Evolutionary conservation across 2,113 vertebrate genomes (phyloP).

Genomic region (Raja brachyura): DNA sequence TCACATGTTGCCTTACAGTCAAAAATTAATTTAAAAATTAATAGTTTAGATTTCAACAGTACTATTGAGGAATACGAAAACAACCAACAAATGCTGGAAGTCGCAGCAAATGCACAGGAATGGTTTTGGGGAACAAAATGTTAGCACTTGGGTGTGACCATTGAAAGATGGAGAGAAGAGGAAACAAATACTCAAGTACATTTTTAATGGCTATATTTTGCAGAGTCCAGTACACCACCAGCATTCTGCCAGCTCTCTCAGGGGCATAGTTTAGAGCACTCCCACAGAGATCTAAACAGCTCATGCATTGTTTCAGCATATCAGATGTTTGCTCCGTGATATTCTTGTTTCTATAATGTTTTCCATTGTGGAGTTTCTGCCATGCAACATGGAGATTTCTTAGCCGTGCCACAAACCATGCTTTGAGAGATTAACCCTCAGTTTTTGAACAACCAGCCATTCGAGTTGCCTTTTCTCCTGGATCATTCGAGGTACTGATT

Average conservation of each 20-base stretch:
- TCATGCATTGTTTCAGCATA: slow-evolving; percentile 15
- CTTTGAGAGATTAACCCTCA: not conserved
- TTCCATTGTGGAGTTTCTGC: not conserved
- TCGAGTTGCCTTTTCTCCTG: not conserved
- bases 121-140: not conserved
- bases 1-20: not conserved
- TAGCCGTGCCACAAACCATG: not conserved
- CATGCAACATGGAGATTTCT: not conserved
- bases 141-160: not conserved
- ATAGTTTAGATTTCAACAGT: not conserved
- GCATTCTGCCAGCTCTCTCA: not conserved
- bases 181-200: not conserved
- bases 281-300: slow-evolving; percentile 24
- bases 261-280: not conserved
- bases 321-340: slow-evolving; percentile 10
- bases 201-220: slow-evolving; percentile 10
- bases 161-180: not conserved
- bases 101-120: not conserved
- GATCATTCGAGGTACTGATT: not conserved
- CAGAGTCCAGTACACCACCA: not conserved
- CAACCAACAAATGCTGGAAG: not conserved
- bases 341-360: not conserved
- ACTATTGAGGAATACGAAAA: not conserved
- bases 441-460: not conserved
- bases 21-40: not conserved